phyloP scores from a whole-genome alignment of 2,113 vertebrate species.

The Sapayoa aenigma region DNA sequence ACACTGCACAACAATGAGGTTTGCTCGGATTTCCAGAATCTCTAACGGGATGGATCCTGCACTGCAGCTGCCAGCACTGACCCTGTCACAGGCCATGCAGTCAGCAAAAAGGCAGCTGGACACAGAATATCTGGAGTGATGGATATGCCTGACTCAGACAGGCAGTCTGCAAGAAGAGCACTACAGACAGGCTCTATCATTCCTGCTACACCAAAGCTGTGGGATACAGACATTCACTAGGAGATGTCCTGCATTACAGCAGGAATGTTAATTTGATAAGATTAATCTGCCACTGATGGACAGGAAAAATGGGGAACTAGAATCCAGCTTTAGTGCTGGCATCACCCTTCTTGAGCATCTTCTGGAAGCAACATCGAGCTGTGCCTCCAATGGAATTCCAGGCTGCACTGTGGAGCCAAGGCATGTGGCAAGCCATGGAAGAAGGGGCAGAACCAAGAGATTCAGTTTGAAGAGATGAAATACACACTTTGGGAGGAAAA shows the following conservation, averaged over 20 bases:
- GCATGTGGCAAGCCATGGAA: not conserved
- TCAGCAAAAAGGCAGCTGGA: not conserved
- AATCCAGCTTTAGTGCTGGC: not conserved
- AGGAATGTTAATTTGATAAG: not conserved
- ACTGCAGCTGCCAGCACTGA: not conserved
- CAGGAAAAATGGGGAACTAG: not conserved
- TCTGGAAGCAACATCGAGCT: not conserved
- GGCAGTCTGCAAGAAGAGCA: not conserved
- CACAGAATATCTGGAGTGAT: not conserved
- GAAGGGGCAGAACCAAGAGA: not conserved
- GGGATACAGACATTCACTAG: not conserved
- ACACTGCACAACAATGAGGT: not conserved
- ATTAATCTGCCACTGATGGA: not conserved
- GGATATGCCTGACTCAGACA: not conserved
- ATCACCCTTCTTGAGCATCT: not conserved
- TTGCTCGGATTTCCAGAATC: not conserved
- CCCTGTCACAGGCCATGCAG: not conserved
- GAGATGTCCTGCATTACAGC: rapidly evolving
- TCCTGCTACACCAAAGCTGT: not conserved
- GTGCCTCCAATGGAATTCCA: not conserved
- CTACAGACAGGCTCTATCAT: not conserved
- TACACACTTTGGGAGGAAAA: not conserved
- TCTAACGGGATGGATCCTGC: not conserved
- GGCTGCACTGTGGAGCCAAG: not conserved
- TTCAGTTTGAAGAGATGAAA: not conserved